Conservation (phyloP, 2,113 vertebrate species). For the Cinclus cinclus region DNA sequence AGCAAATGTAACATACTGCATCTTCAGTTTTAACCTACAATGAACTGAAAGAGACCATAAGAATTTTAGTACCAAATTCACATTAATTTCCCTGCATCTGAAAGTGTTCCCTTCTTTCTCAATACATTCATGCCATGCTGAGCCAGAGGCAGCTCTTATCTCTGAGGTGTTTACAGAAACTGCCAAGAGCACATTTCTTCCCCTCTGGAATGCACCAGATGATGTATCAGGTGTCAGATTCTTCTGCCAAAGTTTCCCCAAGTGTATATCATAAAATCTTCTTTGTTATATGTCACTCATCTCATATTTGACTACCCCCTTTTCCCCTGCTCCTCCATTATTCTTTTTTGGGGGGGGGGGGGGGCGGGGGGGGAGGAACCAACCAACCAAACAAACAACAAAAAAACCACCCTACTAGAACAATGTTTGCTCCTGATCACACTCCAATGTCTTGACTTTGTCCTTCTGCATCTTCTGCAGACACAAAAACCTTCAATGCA, state of each 20-base stretch:
- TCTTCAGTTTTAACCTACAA: neutral
- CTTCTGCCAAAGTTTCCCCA: conserved; percentile 8
- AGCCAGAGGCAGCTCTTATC: neutral
- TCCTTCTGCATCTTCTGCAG: neutral
- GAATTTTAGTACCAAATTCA: neutral
- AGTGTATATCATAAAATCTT: neutral
- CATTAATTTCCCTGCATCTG: neutral
- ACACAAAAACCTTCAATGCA: neutral
- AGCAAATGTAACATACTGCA: neutral
- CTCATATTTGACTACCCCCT: neutral
- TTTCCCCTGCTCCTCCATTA: neutral
- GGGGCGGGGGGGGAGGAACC: neutral
- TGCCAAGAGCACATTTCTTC: neutral
- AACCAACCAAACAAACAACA: neutral
- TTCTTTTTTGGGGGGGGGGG: neutral
- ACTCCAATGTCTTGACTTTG: neutral
- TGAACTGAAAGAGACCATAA: neutral
- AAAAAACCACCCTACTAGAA: neutral
- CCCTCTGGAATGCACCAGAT: neutral
- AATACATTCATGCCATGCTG: neutral
- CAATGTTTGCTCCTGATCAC: neutral
- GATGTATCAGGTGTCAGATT: neutral
- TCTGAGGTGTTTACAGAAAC: neutral
- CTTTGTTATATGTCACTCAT: neutral
- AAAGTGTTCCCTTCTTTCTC: neutral